Evolutionary conservation across 2,113 vertebrate genomes (phyloP), one percentile per base, ranked within the genome.

Genomic region (Lepus americanus): DNA sequence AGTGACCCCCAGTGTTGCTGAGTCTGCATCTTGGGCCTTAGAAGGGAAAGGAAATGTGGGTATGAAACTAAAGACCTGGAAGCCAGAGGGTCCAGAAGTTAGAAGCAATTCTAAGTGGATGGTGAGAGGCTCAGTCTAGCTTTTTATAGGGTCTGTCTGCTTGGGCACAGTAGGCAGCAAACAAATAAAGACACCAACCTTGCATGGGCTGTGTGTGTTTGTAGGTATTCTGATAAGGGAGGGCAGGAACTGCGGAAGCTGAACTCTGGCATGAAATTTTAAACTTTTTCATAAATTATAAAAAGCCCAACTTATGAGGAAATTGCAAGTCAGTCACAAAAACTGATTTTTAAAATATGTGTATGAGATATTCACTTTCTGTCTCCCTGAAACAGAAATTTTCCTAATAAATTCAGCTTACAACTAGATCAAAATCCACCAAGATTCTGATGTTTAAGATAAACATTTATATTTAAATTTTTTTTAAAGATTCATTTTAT

Each of bases 221-320:
- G 17, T 36, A 70, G 19, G 51, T 39, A 1, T 78, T 51, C 64
- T 76, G 25, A 17, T 63, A 72, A 27, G 27, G 39, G 44, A 63
- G 33, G 10, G 8, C 16, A 23, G 17, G 67, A 11, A 0, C 31
- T 29, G 44, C 3, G 22, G 20, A 36, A 64, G 44, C 5, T 70
- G 27, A 70, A 22, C 13, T 64, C 31, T 53, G 44, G 36, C 31
- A 51, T 39, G 17, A n/a, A 44, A 16, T 59, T 49, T 49, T 67
- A 25, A 90, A 96, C 84, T 83, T 78, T 39, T 33, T 72, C 55
- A 23, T 72, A 89, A 8, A 36, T 90, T 94, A 94, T 59, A 94
- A 95, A 88, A 94, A 90, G 25, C 89, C 63, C 39, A 89, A 9
- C 91, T 97, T 98, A 74, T 97, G 85, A 89, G 61, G 55, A 96